Conservation (phyloP, 2,888 invertebrate genomes). For the Volucella zonaria region DNA sequence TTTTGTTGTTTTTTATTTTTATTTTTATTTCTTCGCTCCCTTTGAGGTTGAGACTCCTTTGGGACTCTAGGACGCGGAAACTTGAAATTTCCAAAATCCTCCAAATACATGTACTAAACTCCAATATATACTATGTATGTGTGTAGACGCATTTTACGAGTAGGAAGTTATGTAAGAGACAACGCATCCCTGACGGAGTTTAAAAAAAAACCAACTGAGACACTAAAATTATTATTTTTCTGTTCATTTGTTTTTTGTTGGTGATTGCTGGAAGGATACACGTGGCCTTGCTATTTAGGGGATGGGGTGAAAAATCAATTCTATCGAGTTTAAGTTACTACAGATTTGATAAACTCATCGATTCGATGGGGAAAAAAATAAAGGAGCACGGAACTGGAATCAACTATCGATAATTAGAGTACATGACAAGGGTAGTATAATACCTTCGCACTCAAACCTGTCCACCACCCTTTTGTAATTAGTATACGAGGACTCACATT, state of each 20-base stretch:
- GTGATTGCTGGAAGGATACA: too few species aligned
- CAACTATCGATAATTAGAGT: constrained; percentile 59
- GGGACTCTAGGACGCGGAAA: constrained; percentile 29
- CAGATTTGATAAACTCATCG: neutral
- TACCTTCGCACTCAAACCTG: neutral
- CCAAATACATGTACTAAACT: too few species aligned
- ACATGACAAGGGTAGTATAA: constrained; percentile 9
- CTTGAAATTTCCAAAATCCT: too few species aligned
- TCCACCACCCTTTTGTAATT: constrained; percentile 42
- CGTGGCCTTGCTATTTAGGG: too few species aligned
- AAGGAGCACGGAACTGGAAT: constrained; percentile 55
- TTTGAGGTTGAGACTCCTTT: constrained; percentile 40
- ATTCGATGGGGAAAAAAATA: constrained; percentile 28
- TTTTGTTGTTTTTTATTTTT: constrained; percentile 3
- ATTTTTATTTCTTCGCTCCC: neutral
- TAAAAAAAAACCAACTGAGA: constrained; percentile 29
- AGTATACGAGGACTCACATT: constrained; percentile 15
- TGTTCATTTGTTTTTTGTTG: too few species aligned
- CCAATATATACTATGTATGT: too few species aligned
- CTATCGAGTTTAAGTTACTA: constrained; percentile 29
- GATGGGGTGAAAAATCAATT: neutral
- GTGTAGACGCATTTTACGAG: too few species aligned
- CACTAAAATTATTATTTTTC: too few species aligned
- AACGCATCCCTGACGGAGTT: neutral
- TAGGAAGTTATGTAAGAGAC: constrained; percentile 8